Evolutionary conservation across 2,888 invertebrate species (phyloP), one percentile per base, ranked within the genome.

Genomic region (Scrobipalpa costella): DNA sequence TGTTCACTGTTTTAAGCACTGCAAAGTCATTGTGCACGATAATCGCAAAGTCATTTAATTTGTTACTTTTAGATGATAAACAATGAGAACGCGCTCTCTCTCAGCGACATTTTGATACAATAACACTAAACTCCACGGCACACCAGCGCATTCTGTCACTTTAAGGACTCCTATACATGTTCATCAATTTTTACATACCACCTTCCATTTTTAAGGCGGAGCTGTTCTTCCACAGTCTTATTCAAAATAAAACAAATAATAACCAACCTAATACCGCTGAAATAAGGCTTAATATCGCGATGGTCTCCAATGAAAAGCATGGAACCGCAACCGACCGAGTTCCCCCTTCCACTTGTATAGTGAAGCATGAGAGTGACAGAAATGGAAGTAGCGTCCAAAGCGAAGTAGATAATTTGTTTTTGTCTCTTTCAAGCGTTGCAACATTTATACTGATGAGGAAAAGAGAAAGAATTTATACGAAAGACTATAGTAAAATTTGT

Each of bases 191-290:
- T 91, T 91, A 91, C 90, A 91, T 90, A 90, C 91, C 90, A 91
- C 90, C 91, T 91, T 90, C 91, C 90, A 91, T 90, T 91, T 91
- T 91, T 91, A 90, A 91, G 91, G 91, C 90, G 91, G 91, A 89
- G 90, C 89, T 90, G 88, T 84, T 86, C 82, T 88, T 88, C 81
- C 77, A 74, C 80, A 76, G 78, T 80, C 84, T 81, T 79, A 76
- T 73, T 73, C 68, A 65, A 61, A 65, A 66, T 0, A 0, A 1
- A 1, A 40, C 66, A 71, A 44, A 7, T n/a, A n/a, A 79, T 72
- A 67, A 34, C 64, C 7, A 65, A 77, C 76, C 66, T 63, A 80
- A 75, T 17, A 0, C 0, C 0, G 0, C 0, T 0, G 0, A 0
- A 0, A 0, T 69, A 83, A 67, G 71, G 66, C 36, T 66, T n/a